These are phyloP conservation scores for Echinarachnius parma DNA, from an alignment of 53 echinoderm and acorn worm genomes.

Conservation along the genomic window DNA sequence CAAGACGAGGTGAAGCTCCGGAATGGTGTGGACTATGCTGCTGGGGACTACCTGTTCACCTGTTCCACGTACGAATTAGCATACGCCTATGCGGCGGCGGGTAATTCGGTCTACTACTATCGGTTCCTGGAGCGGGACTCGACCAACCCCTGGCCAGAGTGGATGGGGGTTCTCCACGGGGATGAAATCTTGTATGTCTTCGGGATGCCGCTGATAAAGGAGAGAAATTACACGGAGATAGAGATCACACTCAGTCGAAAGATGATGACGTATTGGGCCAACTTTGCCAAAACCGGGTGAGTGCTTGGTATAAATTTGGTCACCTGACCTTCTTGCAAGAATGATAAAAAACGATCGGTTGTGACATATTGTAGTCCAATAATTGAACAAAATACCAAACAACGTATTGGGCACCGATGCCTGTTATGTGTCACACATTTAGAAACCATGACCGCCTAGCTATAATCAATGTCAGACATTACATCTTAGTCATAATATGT, in stretches of 20 bases:
- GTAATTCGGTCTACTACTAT: slow-evolving; percentile 73
- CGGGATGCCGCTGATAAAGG: slow-evolving; percentile 71
- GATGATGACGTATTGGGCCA: slow-evolving; percentile 89
- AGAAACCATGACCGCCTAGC: too few relatives aligned
- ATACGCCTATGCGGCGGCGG: slow-evolving; percentile 58
- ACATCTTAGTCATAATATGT: too few relatives aligned
- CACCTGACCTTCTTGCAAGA: too few relatives aligned
- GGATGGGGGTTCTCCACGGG: slow-evolving; percentile 98
- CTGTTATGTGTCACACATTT: too few relatives aligned
- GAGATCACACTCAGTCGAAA: slow-evolving; percentile 69
- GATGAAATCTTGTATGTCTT: slow-evolving; percentile 89
- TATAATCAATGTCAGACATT: too few relatives aligned
- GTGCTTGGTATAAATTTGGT: background rate
- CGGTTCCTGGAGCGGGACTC: slow-evolving; percentile 65
- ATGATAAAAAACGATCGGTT: too few relatives aligned
- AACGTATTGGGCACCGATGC: too few relatives aligned
- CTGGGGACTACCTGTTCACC: slow-evolving; percentile 72
- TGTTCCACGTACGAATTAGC: slow-evolving; percentile 83
- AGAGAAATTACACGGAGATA: slow-evolving; percentile 54
- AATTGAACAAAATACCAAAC: too few relatives aligned
- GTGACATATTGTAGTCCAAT: too few relatives aligned
- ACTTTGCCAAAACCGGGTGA: slow-evolving; percentile 91
- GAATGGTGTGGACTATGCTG: slow-evolving; percentile 65
- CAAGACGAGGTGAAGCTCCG: slow-evolving; percentile 64
- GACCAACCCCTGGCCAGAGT: slow-evolving; percentile 79